Evolutionary conservation across 2,888 invertebrate species (phyloP).

Genomic region (Megamerina dolium): DNA sequence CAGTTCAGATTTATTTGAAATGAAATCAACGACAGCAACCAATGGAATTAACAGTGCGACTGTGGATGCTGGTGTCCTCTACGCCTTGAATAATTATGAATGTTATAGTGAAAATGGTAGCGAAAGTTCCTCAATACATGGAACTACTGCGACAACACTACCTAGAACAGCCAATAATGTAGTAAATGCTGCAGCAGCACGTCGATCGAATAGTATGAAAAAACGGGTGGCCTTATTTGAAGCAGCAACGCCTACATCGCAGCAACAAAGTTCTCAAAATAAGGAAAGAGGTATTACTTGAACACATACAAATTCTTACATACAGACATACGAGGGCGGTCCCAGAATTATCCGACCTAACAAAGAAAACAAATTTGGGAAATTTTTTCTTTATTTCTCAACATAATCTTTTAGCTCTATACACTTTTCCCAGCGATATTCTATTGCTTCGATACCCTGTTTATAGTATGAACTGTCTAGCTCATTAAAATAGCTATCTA

Average conservation of each 20-base stretch:
- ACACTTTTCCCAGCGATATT: too few relatives aligned
- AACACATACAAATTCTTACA: not conserved
- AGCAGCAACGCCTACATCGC: too few relatives aligned
- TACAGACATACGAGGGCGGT: too few relatives aligned
- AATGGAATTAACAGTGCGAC: slow-evolving; percentile 4
- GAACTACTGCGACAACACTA: too few relatives aligned
- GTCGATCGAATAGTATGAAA: slow-evolving; percentile 45
- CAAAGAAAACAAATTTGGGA: too few relatives aligned
- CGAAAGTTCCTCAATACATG: slow-evolving; percentile 69
- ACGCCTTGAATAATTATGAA: slow-evolving; percentile 34
- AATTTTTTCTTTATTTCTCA: too few relatives aligned
- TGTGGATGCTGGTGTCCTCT: slow-evolving; percentile 10
- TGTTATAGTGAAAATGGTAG: slow-evolving; percentile 66
- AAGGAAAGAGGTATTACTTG: not conserved
- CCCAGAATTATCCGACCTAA: too few relatives aligned
- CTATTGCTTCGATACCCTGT: too few relatives aligned
- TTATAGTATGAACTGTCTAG: too few relatives aligned
- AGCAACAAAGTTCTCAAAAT: too few relatives aligned
- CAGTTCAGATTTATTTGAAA: slow-evolving; percentile 61
- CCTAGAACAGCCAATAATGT: slow-evolving; percentile 20
- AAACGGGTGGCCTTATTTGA: slow-evolving; percentile 58
- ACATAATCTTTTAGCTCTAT: too few relatives aligned
- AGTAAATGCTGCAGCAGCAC: slow-evolving; percentile 11
- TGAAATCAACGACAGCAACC: not conserved
- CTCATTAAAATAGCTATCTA: too few relatives aligned